phyloP scores from a whole-genome alignment of 2,888 invertebrate species.

The Zygogramma bicolorata region DNA sequence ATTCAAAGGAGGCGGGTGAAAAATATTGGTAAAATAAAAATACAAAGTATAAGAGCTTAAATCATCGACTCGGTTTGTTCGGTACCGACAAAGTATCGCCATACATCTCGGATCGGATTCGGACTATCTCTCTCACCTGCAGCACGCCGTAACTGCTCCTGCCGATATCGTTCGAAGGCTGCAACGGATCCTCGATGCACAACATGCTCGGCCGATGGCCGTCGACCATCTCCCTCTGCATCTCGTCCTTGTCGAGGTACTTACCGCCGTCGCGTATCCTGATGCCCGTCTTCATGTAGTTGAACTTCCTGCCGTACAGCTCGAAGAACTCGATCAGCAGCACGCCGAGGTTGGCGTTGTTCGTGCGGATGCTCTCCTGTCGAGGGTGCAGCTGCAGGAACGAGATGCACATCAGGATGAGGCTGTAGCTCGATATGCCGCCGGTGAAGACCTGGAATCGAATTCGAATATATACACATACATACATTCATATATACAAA shows the following conservation, averaged over 20 bases:
- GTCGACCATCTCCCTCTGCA: slow-evolving; percentile 93
- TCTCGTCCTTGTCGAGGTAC: slow-evolving; percentile 94
- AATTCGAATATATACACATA: too few species aligned
- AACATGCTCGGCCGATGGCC: slow-evolving; percentile 93
- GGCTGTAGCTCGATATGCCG: slow-evolving; percentile 98
- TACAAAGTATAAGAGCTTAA: too few species aligned
- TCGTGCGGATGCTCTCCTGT: slow-evolving; percentile 74
- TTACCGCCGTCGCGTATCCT: slow-evolving; percentile 93
- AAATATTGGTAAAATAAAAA: too few species aligned
- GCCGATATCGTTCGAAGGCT: slow-evolving; percentile 97
- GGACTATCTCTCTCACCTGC: slow-evolving; percentile 73
- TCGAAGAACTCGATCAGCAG: slow-evolving; percentile 97
- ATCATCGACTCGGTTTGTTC: too few species aligned
- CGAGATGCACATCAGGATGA: slow-evolving; percentile 98
- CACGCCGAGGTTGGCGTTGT: slow-evolving; percentile 86
- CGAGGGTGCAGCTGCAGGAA: slow-evolving; percentile 94
- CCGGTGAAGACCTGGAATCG: slow-evolving; percentile 99
- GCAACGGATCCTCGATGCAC: slow-evolving; percentile 98
- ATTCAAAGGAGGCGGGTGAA: too few species aligned
- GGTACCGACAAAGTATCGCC: too few species aligned
- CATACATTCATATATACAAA: too few species aligned
- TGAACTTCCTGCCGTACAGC: slow-evolving; percentile 95
- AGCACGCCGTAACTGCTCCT: slow-evolving; percentile 96
- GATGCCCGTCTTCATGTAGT: slow-evolving; percentile 94
- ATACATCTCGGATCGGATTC: neutral